Evolutionary conservation across 2,888 invertebrate species (phyloP), one percentile per base, ranked within the genome.

Genomic region (Ariolimax columbianus): DNA sequence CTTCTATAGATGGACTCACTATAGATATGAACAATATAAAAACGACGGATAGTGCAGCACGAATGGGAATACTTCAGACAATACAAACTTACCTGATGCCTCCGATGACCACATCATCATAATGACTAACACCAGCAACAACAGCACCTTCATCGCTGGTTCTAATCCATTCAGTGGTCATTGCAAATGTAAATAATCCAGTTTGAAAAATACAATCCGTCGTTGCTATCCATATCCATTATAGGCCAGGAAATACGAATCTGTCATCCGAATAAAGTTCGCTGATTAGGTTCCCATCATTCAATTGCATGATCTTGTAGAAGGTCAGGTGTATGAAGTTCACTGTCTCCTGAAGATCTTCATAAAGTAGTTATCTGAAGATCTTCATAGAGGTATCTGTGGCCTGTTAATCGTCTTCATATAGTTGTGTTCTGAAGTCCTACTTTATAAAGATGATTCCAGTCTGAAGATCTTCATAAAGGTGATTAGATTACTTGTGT

Each of bases 101-200:
- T 73, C 73, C 40, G 43, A 43, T 30, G 73, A 43, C 73, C 73
- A 73, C 40, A 72, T 30, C 40, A 40, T 72, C 73, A 23, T 30
- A 73, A 43, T n/a, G n/a, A 73, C 14, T n/a, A 73, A 47, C 43
- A 43, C 73, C 73, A 73, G 73, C 17, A 73, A 43, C 23, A 73
- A n/a, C 73, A 73, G 47, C 43, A n/a, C 73, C 73, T 73, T 73
- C 73, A 73, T 73, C 73, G 73, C 73, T 73, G 73, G n/a, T 14
- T 43, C 47, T 40, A n/a, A 43, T 43, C 73, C 73, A 73, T 73
- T 73, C 73, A 73, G 73, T 9, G 14, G 43, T n/a, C 73, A 73
- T 73, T 11, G 73, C 43, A 43, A 26, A 43, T 30, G 47, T 1
- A 30, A 73, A 43, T 40, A 73, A 43, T 73, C 73, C 73, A 47